Conservation (phyloP, 2,113 vertebrate genomes). For the Cavia porcellus region DNA sequence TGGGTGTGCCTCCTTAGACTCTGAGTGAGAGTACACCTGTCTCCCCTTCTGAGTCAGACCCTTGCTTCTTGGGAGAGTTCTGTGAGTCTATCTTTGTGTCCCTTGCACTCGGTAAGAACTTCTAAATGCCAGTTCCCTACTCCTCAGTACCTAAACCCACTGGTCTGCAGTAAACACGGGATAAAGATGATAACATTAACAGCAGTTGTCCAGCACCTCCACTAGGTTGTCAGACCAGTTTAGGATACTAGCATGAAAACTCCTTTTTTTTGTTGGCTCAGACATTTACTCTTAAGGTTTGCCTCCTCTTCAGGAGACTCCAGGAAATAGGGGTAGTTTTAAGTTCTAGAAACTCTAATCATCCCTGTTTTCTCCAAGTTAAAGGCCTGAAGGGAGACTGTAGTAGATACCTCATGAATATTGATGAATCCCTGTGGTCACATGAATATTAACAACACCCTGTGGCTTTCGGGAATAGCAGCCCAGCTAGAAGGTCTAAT, state of each 20-base stretch:
- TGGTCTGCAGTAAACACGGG: neutral
- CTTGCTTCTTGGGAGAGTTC: neutral
- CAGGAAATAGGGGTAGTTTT: conserved; percentile 81
- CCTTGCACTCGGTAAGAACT: neutral
- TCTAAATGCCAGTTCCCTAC: neutral
- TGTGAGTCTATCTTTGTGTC: neutral
- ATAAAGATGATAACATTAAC: conserved; percentile 47
- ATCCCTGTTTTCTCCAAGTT: conserved; percentile 75
- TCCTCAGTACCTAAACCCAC: neutral
- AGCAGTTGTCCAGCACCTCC: conserved; percentile 1
- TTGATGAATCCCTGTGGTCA: conserved; percentile 78
- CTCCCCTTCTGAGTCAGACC: neutral
- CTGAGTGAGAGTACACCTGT: neutral
- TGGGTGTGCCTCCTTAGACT: neutral
- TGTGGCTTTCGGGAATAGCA: conserved; percentile 85
- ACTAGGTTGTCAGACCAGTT: conserved; percentile 65
- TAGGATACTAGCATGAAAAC: conserved; percentile 70
- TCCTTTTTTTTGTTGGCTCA: conserved; percentile 73
- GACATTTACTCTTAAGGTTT: conserved; percentile 77
- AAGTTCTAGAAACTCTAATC: conserved; percentile 81
- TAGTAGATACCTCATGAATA: conserved; percentile 82
- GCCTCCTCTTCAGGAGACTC: conserved; percentile 76
- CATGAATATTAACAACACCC: conserved; percentile 86
- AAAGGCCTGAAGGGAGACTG: conserved; percentile 70
- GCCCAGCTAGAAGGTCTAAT: conserved; percentile 79